Base-by-base conservation (phyloP, 2,113 vertebrate genomes). In the Notiomystis cincta region DNA sequence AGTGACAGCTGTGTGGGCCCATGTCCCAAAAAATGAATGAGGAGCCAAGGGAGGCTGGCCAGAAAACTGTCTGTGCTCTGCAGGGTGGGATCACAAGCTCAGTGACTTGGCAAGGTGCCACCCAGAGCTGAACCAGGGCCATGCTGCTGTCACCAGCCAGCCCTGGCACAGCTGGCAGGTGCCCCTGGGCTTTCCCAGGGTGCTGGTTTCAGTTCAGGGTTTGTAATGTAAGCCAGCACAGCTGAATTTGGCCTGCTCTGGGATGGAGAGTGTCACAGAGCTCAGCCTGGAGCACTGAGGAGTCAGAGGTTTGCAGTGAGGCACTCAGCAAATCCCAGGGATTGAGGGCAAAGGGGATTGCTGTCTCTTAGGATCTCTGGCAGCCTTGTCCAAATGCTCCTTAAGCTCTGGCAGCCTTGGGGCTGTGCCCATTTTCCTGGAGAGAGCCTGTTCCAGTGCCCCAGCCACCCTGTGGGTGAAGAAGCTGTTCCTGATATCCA, bases 201-300 rank as follows among this genome's bases (percentile, higher is more conserved):
- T 5, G 33, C 0, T 50, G 73, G 6, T 35, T 64, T 70, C 18
- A 7, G 22, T 37, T 61, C 65, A 53, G 75, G 24, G 56, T 23
- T 61, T 58, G 86, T 20, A 40, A 61, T 4, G 15, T 30, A 37
- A 90, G 15, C 64, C 38, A n/a, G 73, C 30, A 47, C 17, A 17
- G 79, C 64, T 84, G 11, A 54, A 20, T 28, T 40, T 16, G 35
- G 35, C 69, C 24, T 42, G 10, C n/a, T 72, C 57, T 44, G 18
- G 33, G 54, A 21, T 15, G 5, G 14, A 21, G 33, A 82, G 38
- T 6, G 35, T 5, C 44, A 30, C 0, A 0, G 0, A 35, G n/a
- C 30, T 56, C 40, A 38, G 24, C 14, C 38, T 24, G 28, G 44
- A 53, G 53, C 31, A 11, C 37, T 12, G 71, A 40, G 42, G 15